Conservation (phyloP, 1,140 invertebrate species). For the Brachionus calyciflorus region DNA sequence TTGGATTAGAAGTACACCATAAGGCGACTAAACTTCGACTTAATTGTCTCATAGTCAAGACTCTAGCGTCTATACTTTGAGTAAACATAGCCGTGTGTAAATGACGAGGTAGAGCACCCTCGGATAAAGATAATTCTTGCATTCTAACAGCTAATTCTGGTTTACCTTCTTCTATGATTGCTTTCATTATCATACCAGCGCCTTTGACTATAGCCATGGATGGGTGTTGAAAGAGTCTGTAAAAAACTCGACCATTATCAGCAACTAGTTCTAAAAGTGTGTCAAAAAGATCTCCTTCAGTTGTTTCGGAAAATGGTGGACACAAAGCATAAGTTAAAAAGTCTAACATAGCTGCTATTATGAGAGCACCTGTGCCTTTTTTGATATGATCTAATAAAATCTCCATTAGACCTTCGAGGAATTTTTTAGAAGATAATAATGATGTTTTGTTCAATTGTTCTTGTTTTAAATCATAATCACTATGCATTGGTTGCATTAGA, state of each 20-base stretch:
- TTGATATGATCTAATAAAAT: conserved; percentile 72
- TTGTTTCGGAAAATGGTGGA: conserved; percentile 97
- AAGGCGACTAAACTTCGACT: conserved; percentile 91
- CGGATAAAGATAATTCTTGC: conserved; percentile 90
- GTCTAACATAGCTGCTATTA: conserved; percentile 85
- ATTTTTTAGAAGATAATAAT: conserved; percentile 82
- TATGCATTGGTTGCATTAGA: conserved; percentile 97
- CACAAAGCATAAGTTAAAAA: conserved; percentile 97
- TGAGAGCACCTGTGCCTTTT: conserved; percentile 68
- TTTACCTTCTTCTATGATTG: conserved; percentile 94
- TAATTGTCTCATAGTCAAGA: conserved; percentile 78
- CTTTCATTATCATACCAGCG: conserved; percentile 90
- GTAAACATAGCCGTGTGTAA: conserved; percentile 85
- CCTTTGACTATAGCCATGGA: conserved; percentile 96
- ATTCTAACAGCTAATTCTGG: conserved; percentile 83
- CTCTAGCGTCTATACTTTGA: conserved; percentile 68
- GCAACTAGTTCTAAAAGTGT: conserved; percentile 88
- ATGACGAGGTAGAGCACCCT: conserved; percentile 92
- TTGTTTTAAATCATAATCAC: conserved; percentile 85
- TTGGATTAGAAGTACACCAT: conserved; percentile 93
- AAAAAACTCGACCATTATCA: conserved; percentile 79
- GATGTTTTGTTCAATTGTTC: conserved; percentile 97
- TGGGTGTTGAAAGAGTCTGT: conserved; percentile 90
- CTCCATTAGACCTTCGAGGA: conserved; percentile 85
- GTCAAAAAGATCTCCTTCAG: conserved; percentile 95